Percentiles rank a stretch among this genome's conserved stretches.
These are phyloP conservation scores for Ceratitis capitata DNA, from an alignment of 1,140 invertebrate genomes.

Conservation along the genomic window DNA sequence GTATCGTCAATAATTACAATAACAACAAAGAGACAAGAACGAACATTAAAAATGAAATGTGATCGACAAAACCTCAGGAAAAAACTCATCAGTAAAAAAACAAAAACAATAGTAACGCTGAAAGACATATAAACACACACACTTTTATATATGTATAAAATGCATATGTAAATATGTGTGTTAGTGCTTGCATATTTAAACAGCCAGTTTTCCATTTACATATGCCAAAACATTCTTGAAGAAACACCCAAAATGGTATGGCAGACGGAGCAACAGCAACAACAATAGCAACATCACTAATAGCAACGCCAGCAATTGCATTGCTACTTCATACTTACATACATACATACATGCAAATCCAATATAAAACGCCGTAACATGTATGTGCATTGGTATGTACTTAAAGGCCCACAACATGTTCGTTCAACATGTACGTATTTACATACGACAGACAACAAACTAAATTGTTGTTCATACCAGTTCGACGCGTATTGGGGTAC, in stretches of 20 bases:
- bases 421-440: neutral
- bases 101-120: neutral
- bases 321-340: neutral
- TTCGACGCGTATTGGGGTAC: neutral
- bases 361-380: neutral
- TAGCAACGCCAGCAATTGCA: slow-evolving; percentile 6
- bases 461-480: neutral
- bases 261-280: neutral
- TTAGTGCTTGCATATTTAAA: neutral
- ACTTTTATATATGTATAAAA: neutral
- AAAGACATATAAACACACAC: neutral
- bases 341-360: neutral
- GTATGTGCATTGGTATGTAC: neutral
- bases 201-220: neutral
- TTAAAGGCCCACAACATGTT: neutral
- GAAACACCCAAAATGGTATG: neutral
- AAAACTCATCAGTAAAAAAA: neutral
- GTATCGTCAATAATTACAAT: too few relatives aligned
- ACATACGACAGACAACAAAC: neutral
- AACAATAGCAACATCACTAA: neutral
- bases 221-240: neutral
- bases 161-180: neutral
- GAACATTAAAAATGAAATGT: neutral
- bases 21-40: neutral
- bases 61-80: neutral